Conservation (phyloP, 2,113 vertebrate genomes). For the Motacilla tschutschensis region DNA sequence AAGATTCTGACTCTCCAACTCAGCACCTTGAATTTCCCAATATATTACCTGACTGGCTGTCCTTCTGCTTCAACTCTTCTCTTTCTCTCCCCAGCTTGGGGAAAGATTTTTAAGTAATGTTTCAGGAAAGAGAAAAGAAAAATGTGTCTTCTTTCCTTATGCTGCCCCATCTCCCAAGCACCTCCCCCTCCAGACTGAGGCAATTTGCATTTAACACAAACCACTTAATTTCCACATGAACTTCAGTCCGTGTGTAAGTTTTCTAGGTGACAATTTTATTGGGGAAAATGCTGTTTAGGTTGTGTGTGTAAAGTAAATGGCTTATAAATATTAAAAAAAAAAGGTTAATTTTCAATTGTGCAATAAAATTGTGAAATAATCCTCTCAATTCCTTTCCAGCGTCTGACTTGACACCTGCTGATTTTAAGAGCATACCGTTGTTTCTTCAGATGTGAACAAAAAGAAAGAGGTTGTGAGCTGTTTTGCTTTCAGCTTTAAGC, state of each 20-base stretch:
- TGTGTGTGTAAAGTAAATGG: constrained; percentile 30
- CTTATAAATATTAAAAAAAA: constrained; percentile 24
- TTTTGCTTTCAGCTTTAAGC: neutral
- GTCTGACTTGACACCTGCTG: neutral
- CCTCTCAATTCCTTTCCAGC: neutral
- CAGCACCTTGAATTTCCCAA: neutral
- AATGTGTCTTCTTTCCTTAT: neutral
- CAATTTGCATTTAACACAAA: neutral
- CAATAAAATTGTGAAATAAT: constrained; percentile 63
- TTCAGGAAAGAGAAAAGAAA: neutral
- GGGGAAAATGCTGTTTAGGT: constrained; percentile 25
- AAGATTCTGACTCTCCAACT: constrained; percentile 2
- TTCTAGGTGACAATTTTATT: neutral
- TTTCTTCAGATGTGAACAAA: neutral
- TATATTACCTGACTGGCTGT: neutral
- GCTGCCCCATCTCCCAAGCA: neutral
- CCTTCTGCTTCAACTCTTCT: neutral
- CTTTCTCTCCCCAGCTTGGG: neutral
- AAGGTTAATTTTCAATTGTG: constrained; percentile 40
- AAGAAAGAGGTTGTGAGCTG: neutral
- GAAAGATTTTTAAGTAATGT: neutral
- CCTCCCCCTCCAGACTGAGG: neutral
- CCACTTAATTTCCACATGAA: neutral
- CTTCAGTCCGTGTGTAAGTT: constrained; percentile 24
- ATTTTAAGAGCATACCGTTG: neutral